phyloP scores from a whole-genome alignment of 2,888 invertebrate genomes.

The Polyommatus iphigenia region DNA sequence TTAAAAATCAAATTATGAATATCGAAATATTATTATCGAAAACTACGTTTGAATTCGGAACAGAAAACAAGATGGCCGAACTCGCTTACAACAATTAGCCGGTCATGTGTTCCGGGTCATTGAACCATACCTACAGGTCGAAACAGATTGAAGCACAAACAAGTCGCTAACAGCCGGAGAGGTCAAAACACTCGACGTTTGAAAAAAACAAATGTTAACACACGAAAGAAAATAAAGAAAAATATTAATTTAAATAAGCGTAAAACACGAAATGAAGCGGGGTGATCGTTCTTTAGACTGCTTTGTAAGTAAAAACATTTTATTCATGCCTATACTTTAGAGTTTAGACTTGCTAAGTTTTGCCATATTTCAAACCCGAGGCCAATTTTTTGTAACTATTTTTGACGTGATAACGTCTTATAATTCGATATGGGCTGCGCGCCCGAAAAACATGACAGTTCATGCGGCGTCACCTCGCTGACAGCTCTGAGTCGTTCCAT shows the following conservation, averaged over 20 bases:
- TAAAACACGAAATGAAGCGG: constrained; percentile 1
- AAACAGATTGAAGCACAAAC: constrained; percentile 26
- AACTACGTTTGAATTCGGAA: neutral
- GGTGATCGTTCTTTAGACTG: constrained; percentile 8
- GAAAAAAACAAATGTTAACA: constrained; percentile 20
- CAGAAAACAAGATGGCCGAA: constrained; percentile 15
- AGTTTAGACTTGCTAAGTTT: neutral
- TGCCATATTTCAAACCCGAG: neutral
- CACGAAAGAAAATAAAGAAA: constrained; percentile 16
- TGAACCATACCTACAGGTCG: constrained; percentile 30
- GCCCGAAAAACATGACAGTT: too few relatives aligned
- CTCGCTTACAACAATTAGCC: constrained; percentile 24
- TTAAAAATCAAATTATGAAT: too few relatives aligned
- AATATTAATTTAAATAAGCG: constrained; percentile 11
- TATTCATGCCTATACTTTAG: constrained; percentile 1
- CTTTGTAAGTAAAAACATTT: neutral
- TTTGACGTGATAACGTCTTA: too few relatives aligned
- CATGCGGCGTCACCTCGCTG: too few relatives aligned
- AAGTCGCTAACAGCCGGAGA: constrained; percentile 20
- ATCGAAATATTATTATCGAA: too few relatives aligned
- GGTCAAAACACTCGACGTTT: constrained; percentile 24
- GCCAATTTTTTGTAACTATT: neutral
- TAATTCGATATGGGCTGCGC: too few relatives aligned
- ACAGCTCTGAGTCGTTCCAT: too few relatives aligned
- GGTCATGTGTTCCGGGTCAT: constrained; percentile 32